Evolutionary conservation across 2,888 invertebrate genomes (phyloP).

Genomic region (Drosophila borborema): DNA sequence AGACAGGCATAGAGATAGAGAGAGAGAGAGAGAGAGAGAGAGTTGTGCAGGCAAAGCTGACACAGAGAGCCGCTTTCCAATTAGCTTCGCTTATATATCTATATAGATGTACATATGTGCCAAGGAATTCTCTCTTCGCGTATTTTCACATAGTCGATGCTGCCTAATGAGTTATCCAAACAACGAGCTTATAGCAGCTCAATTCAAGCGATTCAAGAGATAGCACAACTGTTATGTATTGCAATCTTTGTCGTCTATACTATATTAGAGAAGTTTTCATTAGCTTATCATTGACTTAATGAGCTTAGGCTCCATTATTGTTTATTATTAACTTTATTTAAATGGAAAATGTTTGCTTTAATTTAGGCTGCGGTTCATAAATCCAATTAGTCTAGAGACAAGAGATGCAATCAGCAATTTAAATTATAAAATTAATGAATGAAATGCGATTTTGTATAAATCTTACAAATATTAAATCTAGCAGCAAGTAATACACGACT

Average conservation of each 20-base stretch:
- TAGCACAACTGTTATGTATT: conserved; percentile 7
- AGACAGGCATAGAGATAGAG: neutral
- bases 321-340: conserved; percentile 2
- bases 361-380: neutral
- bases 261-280: conserved; percentile 3
- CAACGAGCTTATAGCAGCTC: conserved; percentile 4
- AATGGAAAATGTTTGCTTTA: neutral
- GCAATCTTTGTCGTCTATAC: neutral
- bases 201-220: neutral
- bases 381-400: no score
- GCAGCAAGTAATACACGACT: no score
- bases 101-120: conserved; percentile 4
- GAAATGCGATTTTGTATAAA: no score
- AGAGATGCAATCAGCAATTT: no score
- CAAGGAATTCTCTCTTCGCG: conserved; percentile 1
- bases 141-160: conserved; percentile 10
- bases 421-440: no score
- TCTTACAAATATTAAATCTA: no score
- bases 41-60: neutral
- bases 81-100: conserved; percentile 16
- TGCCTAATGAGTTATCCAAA: conserved; percentile 15
- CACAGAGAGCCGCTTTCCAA: conserved; percentile 21
- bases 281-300: conserved; percentile 2
- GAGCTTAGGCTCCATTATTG: neutral
- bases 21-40: neutral